These are phyloP conservation scores for Chrysolina americana DNA, from an alignment of 2,888 invertebrate genomes.

Conservation along the genomic window DNA sequence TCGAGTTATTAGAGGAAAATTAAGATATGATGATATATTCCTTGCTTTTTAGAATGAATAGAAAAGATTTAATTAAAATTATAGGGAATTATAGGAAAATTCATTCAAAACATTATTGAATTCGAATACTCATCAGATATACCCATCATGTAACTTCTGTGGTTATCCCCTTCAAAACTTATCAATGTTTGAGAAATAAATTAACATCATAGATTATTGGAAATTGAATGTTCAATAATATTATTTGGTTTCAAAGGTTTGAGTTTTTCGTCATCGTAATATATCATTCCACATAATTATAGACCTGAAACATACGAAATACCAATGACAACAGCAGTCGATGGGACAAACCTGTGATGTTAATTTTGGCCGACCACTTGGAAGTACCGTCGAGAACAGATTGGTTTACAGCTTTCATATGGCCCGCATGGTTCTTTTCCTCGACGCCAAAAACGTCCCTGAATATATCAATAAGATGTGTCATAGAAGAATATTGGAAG, in stretches of 20 bases:
- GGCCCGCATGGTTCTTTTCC: conserved; percentile 92
- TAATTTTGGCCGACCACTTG: conserved; percentile 99
- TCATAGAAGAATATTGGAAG: conserved; percentile 35
- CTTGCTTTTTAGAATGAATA: no score
- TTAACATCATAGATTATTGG: no score
- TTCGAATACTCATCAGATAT: no score
- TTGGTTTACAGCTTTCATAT: conserved; percentile 99
- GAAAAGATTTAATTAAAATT: no score
- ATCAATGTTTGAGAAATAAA: no score
- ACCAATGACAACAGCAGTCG: conserved; percentile 16
- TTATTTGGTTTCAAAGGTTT: neutral
- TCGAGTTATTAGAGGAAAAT: no score
- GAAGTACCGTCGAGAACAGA: conserved; percentile 99
- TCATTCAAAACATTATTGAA: no score
- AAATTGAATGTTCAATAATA: no score
- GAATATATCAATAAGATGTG: conserved; percentile 45
- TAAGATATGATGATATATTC: no score
- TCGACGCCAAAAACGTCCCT: conserved; percentile 98
- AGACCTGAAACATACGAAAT: conserved; percentile 4
- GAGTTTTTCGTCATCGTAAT: neutral
- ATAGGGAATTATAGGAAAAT: no score
- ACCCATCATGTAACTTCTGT: no score
- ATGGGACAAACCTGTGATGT: conserved; percentile 95
- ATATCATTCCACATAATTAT: conserved; percentile 28
- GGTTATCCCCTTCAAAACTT: no score